Base-by-base conservation (phyloP, 1,140 invertebrate genomes). In the Drosophila tsacasi region DNA sequence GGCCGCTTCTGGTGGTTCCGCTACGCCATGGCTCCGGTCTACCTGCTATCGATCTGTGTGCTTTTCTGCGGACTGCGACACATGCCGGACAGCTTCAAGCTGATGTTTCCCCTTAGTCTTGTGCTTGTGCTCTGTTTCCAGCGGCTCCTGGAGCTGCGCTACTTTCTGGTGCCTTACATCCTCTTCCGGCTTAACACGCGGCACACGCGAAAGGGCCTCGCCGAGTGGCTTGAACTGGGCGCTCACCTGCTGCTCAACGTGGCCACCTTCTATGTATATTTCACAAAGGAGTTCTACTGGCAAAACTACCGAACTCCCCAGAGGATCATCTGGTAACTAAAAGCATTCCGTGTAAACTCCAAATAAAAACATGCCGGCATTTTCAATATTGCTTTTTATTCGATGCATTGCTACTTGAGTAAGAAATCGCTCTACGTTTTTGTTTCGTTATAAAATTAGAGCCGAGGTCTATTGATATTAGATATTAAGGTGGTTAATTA, bases 91-190 rank as follows among this genome's bases (percentile, higher is more conserved):
- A 94, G 93, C 2, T 97, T 97, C 79, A 94, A 96, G 61, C 52
- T 97, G 30, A 93, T 95, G 35, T 98, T 96, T 87, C 91, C 94
- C 46, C 46, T 96, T 1, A 96, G 95, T 80, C 77, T 96, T 15
- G 80, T 94, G 52, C 57, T 96, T 7, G 94, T 95, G 39, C 85
- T 98, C 12, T 94, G 97, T 19, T 96, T 98, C 10, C 98, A 99
- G 84, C 95, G 95, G 79, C 93, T 99, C 37, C 92, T 99, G 1
- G 99, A 99, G 93, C 95, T 98, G 50, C 94, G 99, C 25, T 99
- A 99, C 93, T 99, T 99, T 93, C 96, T 99, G 35, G 94, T 99
- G 35, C 98, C 98, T 0, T 99, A 97, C 91, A 93, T 99, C 19
- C 93, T 99, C 27, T 95, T 97, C 59, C 95, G 98, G 46, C 85